These are phyloP conservation scores for Taeniopygia guttata DNA, from an alignment of 2,797 vertebrate genomes.

Conservation along the genomic window DNA sequence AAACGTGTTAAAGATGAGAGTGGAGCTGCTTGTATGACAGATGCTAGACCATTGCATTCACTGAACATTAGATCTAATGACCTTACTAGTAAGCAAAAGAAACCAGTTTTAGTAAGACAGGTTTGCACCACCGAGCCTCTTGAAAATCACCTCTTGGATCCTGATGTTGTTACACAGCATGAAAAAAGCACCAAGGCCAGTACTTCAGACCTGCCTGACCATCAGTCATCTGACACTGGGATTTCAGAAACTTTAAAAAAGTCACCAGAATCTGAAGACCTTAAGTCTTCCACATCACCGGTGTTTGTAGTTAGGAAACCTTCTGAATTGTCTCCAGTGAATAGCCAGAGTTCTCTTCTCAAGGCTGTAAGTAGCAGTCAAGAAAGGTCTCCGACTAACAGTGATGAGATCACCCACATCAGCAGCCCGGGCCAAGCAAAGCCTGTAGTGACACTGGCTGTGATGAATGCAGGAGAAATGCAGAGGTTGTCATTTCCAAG, in stretches of 20 bases:
- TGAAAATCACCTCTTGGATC: constrained; percentile 83
- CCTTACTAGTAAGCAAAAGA: constrained; percentile 82
- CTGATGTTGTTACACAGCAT: constrained; percentile 75
- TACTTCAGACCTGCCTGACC: constrained; percentile 65
- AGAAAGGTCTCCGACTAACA: constrained; percentile 75
- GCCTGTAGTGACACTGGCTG: constrained; percentile 74
- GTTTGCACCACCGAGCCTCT: constrained; percentile 91
- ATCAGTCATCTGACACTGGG: constrained; percentile 65
- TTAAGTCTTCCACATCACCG: constrained; percentile 47
- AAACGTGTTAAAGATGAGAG: constrained; percentile 97
- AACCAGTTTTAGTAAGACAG: constrained; percentile 90
- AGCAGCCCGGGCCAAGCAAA: constrained; percentile 81
- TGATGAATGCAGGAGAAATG: constrained; percentile 79
- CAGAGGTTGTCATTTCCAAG: constrained; percentile 90
- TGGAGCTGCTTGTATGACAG: constrained; percentile 86
- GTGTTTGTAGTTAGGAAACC: constrained; percentile 57
- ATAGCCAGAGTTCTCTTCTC: constrained; percentile 54
- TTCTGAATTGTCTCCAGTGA: constrained; percentile 58
- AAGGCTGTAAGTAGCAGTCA: constrained; percentile 79
- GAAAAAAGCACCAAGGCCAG: constrained; percentile 62
- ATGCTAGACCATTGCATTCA: constrained; percentile 79
- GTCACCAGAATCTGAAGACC: constrained; percentile 74
- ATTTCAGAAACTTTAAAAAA: constrained; percentile 71
- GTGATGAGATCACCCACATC: constrained; percentile 73
- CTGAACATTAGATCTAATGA: constrained; percentile 81